Evolutionary conservation across 2,888 invertebrate genomes (phyloP), one percentile per base, ranked within the genome.

Genomic region (Pterostichus madidus): DNA sequence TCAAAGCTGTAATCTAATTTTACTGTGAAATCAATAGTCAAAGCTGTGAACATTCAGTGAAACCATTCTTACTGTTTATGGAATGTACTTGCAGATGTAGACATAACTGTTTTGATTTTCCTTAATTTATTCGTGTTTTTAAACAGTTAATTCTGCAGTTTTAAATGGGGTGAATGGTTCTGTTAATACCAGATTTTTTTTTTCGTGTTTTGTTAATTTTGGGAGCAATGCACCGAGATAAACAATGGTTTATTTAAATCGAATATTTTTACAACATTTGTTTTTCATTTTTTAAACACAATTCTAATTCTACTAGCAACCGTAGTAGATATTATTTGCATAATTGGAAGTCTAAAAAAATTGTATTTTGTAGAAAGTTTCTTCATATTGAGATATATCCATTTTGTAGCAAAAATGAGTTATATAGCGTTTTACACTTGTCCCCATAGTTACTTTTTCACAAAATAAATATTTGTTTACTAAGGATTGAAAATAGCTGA

Each of bases 21-120:
- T 61, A 61, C 32, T 17, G 61, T 8, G n/a, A 24, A 17, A 61
- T 61, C 61, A 61, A 61, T 61, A 61, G 5, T 59, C 24, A 13
- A 59, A 24, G 61, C 61, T 61, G 61, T 52, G 31, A 11, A 24
- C 61, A 31, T 13, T 61, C 32, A 5, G 24, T 61, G 11, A 61
- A 61, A n/a, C 11, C 32, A 61, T 52, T 52, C n/a, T 52, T 6
- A 5, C 17, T 53, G 53, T 53, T 53, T 53, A 5, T 15, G 53
- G 15, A 53, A 53, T 53, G 53, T 17, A 17, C 15, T 53, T 8
- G 17, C 7, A 17, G 53, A 17, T 53, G 53, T 53, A 5, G 53
- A 15, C 53, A 53, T 10, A 31, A 59, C 11, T 31, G 31, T 59
- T 59, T 59, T 59, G 59, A 59, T 31, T 59, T 11, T 17, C 59